Percentiles rank a stretch among this genome's conserved stretches.
Evolutionary conservation across 2,888 invertebrate species (phyloP).

Genomic region (Rotaria macrura): DNA sequence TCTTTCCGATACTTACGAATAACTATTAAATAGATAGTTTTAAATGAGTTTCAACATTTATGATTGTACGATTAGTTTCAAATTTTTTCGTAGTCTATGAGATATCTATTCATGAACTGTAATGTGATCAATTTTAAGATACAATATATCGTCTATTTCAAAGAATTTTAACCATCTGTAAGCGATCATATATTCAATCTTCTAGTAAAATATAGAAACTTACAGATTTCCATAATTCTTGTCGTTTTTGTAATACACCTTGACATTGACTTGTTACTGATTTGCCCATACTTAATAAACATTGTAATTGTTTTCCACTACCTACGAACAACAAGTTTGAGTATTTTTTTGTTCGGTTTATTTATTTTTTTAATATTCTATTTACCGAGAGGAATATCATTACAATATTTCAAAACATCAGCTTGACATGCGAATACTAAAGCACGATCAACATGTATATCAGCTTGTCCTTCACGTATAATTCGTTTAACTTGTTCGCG

Average conservation of each 20-base stretch:
- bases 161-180: no score
- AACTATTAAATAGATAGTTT: no score
- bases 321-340: not conserved
- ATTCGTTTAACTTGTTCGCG: slow-evolving; percentile 24
- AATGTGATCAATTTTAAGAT: no score
- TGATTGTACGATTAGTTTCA: no score
- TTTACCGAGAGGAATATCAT: slow-evolving; percentile 23
- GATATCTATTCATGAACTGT: no score
- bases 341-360: not conserved
- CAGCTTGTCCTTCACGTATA: slow-evolving; percentile 30
- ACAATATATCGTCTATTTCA: no score
- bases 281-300: slow-evolving; percentile 17
- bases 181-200: no score
- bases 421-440: slow-evolving; percentile 16
- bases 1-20: no score
- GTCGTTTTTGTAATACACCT: slow-evolving; percentile 2
- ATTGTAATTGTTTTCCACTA: slow-evolving; percentile 24
- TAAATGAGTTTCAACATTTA: no score
- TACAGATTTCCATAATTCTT: slow-evolving; percentile 26
- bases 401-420: slow-evolving; percentile 27
- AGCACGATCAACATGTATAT: slow-evolving; percentile 32
- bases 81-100: no score
- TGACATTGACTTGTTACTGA: slow-evolving; percentile 9
- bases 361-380: not conserved
- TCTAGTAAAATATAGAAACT: not conserved